Conservation (phyloP, 1,140 invertebrate species). For the Macrobrachium rosenbergii region DNA sequence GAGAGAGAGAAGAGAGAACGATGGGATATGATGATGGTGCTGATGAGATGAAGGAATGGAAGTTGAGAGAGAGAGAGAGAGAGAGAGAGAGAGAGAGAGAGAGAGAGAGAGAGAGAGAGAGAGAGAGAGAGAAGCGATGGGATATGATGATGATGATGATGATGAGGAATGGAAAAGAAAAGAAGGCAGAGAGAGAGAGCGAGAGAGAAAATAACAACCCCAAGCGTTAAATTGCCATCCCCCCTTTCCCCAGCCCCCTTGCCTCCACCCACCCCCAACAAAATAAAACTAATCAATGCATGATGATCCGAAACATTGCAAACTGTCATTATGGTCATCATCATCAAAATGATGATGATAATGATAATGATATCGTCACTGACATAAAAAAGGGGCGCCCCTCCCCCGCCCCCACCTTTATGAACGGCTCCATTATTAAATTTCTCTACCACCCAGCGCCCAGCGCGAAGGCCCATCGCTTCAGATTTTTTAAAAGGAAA, state of each 20-base stretch:
- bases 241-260: neutral
- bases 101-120: constrained; percentile 16
- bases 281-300: too few species aligned
- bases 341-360: too few species aligned
- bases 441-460: too few species aligned
- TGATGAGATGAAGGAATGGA: too few species aligned
- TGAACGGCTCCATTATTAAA: too few species aligned
- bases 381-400: neutral
- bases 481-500: too few species aligned
- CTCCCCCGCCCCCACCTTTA: neutral
- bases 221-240: neutral
- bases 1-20: too few species aligned
- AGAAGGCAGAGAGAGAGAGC: constrained; percentile 19
- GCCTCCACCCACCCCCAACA: neutral
- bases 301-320: too few species aligned
- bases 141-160: too few species aligned
- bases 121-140: neutral
- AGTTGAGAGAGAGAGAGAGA: neutral
- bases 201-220: constrained; percentile 20
- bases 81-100: constrained; percentile 4
- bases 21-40: too few species aligned
- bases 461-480: too few species aligned
- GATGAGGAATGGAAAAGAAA: neutral
- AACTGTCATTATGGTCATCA: too few species aligned
- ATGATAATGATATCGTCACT: neutral